phyloP scores from a whole-genome alignment of 2,888 invertebrate species.

The Geotrupes spiniger region DNA sequence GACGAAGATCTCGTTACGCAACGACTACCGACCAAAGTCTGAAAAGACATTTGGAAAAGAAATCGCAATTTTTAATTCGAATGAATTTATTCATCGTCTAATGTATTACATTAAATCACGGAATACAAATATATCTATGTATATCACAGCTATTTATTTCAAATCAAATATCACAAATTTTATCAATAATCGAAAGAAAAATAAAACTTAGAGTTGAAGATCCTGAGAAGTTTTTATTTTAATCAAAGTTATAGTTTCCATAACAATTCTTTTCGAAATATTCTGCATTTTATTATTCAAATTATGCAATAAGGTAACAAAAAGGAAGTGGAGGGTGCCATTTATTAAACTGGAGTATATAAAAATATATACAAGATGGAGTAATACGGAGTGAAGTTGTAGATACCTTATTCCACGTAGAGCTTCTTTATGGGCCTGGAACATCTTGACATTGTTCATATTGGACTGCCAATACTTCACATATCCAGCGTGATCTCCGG shows the following conservation, averaged over 20 bases:
- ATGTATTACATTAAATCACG: conserved; percentile 38
- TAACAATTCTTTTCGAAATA: neutral
- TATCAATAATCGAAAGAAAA: conserved; percentile 21
- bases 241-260: conserved; percentile 10
- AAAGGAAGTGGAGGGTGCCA: conserved; percentile 45
- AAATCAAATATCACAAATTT: conserved; percentile 12
- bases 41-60: conserved; percentile 43
- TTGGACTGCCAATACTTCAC: conserved; percentile 99
- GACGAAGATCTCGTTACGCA: conserved; percentile 27
- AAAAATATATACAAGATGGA: conserved; percentile 44
- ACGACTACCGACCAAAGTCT: conserved; percentile 32
- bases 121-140: conserved; percentile 33
- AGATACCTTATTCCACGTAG: conserved; percentile 95
- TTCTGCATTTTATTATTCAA: conserved; percentile 9
- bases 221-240: conserved; percentile 17
- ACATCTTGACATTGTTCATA: conserved; percentile 99
- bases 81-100: conserved; percentile 45
- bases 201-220: conserved; percentile 9
- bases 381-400: conserved; percentile 49
- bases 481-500: conserved; percentile 97
- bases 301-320: conserved; percentile 12
- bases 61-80: conserved; percentile 37
- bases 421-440: conserved; percentile 99
- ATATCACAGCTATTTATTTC: conserved; percentile 38
- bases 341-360: conserved; percentile 42